These are phyloP conservation scores for Corvus moneduloides DNA, from an alignment of 2,113 vertebrate species.

Conservation along the genomic window DNA sequence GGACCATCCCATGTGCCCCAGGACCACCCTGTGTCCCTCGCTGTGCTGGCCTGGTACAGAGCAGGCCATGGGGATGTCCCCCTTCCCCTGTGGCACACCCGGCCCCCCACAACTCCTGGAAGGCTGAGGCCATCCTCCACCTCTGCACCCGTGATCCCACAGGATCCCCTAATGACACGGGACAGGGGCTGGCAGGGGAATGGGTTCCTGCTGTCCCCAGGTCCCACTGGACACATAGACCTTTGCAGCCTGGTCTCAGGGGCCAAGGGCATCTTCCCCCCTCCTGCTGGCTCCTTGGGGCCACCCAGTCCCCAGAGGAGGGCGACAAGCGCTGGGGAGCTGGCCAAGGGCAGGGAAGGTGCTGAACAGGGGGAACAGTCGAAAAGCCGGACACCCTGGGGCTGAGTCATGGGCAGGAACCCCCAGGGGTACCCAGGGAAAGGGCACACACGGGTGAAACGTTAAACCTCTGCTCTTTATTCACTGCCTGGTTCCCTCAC, in stretches of 20 bases:
- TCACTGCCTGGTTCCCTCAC: neutral
- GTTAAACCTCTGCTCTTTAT: slow-evolving; percentile 72
- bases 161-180: neutral
- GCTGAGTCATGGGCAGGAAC: neutral
- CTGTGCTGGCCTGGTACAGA: neutral
- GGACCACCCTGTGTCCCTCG: rapidly evolving
- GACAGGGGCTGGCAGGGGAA: neutral
- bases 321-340: rapidly evolving
- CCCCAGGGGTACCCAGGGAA: neutral
- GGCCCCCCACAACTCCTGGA: rapidly evolving
- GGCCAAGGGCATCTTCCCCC: neutral
- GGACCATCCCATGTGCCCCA: rapidly evolving
- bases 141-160: neutral
- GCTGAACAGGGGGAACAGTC: rapidly evolving
- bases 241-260: neutral
- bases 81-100: neutral
- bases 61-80: rapidly evolving
- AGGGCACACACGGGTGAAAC: slow-evolving; percentile 14
- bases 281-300: neutral
- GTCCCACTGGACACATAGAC: neutral
- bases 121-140: neutral
- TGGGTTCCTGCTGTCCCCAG: rapidly evolving
- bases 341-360: neutral
- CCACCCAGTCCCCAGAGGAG: rapidly evolving
- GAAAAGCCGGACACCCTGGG: rapidly evolving